phyloP scores from a whole-genome alignment of 2,797 vertebrate genomes.

The Acanthornis magna region DNA sequence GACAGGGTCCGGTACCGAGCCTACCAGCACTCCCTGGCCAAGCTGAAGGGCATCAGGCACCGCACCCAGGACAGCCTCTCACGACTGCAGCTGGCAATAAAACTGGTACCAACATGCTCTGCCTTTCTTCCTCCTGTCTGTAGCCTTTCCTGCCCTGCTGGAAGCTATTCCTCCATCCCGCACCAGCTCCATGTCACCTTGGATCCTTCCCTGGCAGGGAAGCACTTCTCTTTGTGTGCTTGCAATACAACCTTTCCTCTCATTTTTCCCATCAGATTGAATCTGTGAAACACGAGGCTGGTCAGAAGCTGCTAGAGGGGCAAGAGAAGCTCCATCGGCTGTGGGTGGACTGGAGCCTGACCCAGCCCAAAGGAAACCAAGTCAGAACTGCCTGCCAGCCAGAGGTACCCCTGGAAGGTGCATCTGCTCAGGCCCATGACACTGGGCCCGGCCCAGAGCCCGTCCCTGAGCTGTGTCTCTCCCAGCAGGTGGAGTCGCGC shows the following conservation, averaged over 20 bases:
- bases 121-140: not conserved
- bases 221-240: not conserved
- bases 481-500: constrained; percentile 80
- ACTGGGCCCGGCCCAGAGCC: not conserved
- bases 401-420: constrained; percentile 46
- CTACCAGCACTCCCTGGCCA: constrained; percentile 81
- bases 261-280: constrained; percentile 61
- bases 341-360: constrained; percentile 71
- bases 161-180: not conserved
- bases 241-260: not conserved
- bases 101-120: constrained; percentile 74
- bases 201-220: not conserved
- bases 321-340: constrained; percentile 71
- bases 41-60: constrained; percentile 76
- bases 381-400: not conserved
- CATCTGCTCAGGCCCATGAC: not conserved
- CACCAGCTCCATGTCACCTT: not conserved
- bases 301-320: constrained; percentile 70
- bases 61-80: constrained; percentile 74
- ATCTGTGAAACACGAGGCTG: constrained; percentile 54
- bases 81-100: constrained; percentile 84
- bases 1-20: constrained; percentile 81
- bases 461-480: constrained; percentile 3
- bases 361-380: constrained; percentile 18
- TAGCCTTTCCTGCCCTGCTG: not conserved